Evolutionary conservation across 2,888 invertebrate species (phyloP), one percentile per base, ranked within the genome.

Genomic region (Drosophila mimica): DNA sequence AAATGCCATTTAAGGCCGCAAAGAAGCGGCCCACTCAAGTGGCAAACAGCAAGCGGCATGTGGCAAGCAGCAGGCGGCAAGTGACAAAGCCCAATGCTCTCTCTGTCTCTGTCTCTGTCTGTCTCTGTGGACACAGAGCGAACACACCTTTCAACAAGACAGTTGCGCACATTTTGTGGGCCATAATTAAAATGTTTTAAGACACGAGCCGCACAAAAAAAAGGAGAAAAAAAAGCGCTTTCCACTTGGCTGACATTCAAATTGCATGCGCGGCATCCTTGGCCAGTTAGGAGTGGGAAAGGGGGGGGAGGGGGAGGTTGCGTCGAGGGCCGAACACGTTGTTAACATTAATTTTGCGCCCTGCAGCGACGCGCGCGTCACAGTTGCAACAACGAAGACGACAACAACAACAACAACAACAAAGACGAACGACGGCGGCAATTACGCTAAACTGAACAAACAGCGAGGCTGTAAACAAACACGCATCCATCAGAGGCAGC

Each of bases 401-500:
- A 56, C 72, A 59, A 49, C 49, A 43, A 49, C 53, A 13, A 34
- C 58, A 58, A 38, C 66, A 49, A 31, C 40, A 30, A 17, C 17
- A 33, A 17, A 48, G 48, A 49, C 43, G 66, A 33, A 46, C 72
- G 67, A 63, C 77, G 79, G 79, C 90, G 83, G 87, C 90, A 90
- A 91, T 92, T 91, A 88, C 88, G 90, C 89, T 91, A 91, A 91
- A 91, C 88, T 92, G 83, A 91, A 91, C 92, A 91, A 91, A 91
- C 91, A 90, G 86, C 88, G 82, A 84, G 84, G 90, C 86, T 88
- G 87, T 89, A 89, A 88, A 89, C 89, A 88, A 88, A 87, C 88
- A 88, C 90, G 90, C 89, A 89, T 90, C 88, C 88, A 88, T 88
- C 88, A 85, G 46, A 25, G 82, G 59, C 34, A 38, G 28, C 20